Percentiles rank a stretch among this genome's conserved stretches.
Conservation (phyloP, 2,797 vertebrate genomes). For the Notolabrus celidotus region DNA sequence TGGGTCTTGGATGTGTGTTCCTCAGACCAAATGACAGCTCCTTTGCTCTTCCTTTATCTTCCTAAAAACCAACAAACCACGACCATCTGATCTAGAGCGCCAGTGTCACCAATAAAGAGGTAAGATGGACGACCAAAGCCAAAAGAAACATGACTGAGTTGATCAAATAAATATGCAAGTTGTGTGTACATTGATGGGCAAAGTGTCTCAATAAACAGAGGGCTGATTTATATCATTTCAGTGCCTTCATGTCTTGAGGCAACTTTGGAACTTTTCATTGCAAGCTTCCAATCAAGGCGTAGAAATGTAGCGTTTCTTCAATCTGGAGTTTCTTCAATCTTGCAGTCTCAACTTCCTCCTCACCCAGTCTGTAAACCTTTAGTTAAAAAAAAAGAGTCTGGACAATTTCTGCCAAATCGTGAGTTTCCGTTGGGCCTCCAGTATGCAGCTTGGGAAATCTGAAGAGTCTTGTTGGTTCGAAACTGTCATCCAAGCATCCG, state of each 20-base stretch:
- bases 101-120: slow-evolving; percentile 35
- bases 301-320: no score
- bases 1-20: slow-evolving; percentile 65
- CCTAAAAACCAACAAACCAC: slow-evolving; percentile 60
- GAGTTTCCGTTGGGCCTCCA: not conserved
- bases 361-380: no score
- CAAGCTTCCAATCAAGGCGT: no score
- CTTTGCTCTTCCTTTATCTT: slow-evolving; percentile 26
- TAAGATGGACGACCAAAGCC: slow-evolving; percentile 34
- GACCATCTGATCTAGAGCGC: slow-evolving; percentile 44
- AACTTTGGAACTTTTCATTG: no score
- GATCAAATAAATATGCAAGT: not conserved
- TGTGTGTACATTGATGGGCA: not conserved
- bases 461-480: slow-evolving; percentile 23
- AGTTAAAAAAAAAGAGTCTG: no score
- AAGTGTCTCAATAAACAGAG: not conserved
- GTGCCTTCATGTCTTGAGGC: no score
- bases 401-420: not conserved
- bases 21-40: slow-evolving; percentile 71
- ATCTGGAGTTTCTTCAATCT: no score
- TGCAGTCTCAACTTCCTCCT: no score
- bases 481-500: slow-evolving; percentile 61
- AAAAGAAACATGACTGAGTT: slow-evolving; percentile 28
- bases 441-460: slow-evolving; percentile 4
- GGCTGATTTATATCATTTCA: no score